These are phyloP conservation scores for Cecropterus lyciades DNA, from an alignment of 1,140 invertebrate species.

Conservation along the genomic window DNA sequence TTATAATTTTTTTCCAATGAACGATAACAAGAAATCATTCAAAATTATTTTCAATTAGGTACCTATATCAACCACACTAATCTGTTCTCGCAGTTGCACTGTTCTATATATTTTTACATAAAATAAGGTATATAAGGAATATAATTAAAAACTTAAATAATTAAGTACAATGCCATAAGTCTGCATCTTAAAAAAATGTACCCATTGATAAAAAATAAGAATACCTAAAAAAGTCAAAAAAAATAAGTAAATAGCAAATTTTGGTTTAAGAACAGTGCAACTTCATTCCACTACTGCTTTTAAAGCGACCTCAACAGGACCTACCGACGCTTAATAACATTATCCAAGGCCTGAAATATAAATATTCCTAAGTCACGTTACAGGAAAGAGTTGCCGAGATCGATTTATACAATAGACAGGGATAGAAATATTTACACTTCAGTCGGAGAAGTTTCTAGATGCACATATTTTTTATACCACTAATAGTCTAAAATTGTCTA, in stretches of 20 bases:
- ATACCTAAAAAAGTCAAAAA: no score
- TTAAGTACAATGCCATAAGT: constrained; percentile 15
- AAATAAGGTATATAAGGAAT: neutral
- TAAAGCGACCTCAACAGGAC: constrained; percentile 13
- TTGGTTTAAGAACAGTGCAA: neutral
- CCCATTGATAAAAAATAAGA: no score
- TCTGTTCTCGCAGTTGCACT: no score
- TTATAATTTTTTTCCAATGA: constrained; percentile 16
- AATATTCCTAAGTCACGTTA: constrained; percentile 23
- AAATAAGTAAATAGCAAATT: no score
- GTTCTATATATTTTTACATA: constrained; percentile 1
- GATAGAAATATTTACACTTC: constrained; percentile 29
- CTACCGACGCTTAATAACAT: neutral
- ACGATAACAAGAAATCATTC: neutral
- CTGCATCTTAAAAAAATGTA: no score
- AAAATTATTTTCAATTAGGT: constrained; percentile 3
- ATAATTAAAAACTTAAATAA: neutral
- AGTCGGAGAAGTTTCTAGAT: constrained; percentile 1
- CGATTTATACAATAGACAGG: constrained; percentile 5
- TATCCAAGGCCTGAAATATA: constrained; percentile 19
- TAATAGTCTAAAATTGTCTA: constrained; percentile 20
- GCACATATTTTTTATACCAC: neutral
- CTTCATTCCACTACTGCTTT: constrained; percentile 13
- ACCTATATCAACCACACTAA: neutral
- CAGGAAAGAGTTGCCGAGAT: constrained; percentile 1